Conservation (phyloP, 2,797 vertebrate species). For the Macroramphosus scolopax region DNA sequence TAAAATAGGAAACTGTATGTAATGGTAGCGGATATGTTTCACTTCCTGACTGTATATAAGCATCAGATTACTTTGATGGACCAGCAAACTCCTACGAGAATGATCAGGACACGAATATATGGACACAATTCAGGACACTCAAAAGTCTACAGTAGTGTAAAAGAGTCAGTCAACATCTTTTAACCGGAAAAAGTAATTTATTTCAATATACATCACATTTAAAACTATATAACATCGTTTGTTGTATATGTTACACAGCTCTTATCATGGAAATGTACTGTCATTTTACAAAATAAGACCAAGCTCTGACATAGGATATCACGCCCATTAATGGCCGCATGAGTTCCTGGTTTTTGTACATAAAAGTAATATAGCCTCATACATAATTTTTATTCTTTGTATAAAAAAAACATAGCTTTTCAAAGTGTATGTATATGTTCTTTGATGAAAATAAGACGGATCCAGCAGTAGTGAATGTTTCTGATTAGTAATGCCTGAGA, state of each 20-base stretch:
- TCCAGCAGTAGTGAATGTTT: constrained; percentile 76
- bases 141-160: too few species aligned
- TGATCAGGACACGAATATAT: too few species aligned
- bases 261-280: constrained; percentile 67
- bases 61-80: too few species aligned
- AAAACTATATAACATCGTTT: constrained; percentile 84
- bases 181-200: constrained; percentile 80
- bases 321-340: constrained; percentile 80
- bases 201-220: constrained; percentile 83
- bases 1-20: too few species aligned
- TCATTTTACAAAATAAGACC: constrained; percentile 90
- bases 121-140: too few species aligned
- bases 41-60: too few species aligned
- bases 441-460: constrained; percentile 78
- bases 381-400: constrained; percentile 78
- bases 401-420: constrained; percentile 83
- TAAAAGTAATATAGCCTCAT: constrained; percentile 75
- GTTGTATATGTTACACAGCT: constrained; percentile 75
- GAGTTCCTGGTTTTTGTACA: constrained; percentile 69
- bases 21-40: too few species aligned
- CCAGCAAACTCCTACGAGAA: too few species aligned
- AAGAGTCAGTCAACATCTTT: constrained; percentile 31
- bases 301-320: constrained; percentile 86
- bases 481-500: constrained; percentile 91
- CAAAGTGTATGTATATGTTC: constrained; percentile 63